Percentiles rank a stretch among this genome's conserved stretches.
Conservation (phyloP, 2,797 vertebrate species). For the Gymnothorax reevesii region DNA sequence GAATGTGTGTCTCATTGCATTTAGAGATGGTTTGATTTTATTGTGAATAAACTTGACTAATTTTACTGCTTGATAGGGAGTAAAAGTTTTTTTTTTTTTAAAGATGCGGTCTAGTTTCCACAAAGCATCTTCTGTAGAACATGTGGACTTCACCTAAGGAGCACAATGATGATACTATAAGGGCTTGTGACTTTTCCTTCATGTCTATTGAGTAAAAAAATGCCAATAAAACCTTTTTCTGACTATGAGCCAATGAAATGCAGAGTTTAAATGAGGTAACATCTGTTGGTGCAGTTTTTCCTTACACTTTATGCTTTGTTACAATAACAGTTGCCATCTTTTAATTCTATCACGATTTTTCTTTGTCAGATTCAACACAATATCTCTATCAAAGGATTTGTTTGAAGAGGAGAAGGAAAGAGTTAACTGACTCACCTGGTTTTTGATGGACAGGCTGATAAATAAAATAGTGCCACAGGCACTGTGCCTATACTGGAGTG, state of each 20-base stretch:
- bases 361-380: neutral
- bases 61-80: neutral
- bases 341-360: neutral
- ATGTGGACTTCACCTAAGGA: constrained; percentile 4
- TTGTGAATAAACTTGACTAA: neutral
- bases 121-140: neutral
- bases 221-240: constrained; percentile 27
- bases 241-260: neutral
- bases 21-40: neutral
- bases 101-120: neutral
- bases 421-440: neutral
- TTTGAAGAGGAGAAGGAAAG: neutral
- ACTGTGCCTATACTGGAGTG: neutral
- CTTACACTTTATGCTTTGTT: too few species aligned
- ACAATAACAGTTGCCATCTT: neutral
- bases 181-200: constrained; percentile 27
- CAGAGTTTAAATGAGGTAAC: neutral
- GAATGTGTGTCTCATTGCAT: neutral
- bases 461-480: neutral
- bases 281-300: neutral
- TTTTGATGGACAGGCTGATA: neutral
- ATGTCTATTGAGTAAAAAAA: constrained; percentile 13
- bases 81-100: neutral
- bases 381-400: neutral
- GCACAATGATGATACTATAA: constrained; percentile 15